Conservation (phyloP, 2,888 invertebrate species). For the Pachliopta kotzebuea region DNA sequence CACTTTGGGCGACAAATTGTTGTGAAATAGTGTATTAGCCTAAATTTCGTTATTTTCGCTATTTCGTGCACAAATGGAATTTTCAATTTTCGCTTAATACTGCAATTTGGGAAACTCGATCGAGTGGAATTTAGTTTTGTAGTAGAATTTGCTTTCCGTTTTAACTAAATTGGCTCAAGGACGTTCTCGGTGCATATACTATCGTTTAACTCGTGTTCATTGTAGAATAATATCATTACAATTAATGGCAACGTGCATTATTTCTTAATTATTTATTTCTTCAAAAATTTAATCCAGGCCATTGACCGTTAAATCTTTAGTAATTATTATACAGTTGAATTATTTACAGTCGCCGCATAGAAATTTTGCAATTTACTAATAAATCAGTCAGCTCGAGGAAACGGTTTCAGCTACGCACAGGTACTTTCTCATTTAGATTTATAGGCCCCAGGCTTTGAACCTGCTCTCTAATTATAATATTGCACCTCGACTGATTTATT, state of each 20-base stretch:
- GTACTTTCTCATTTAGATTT: constrained; percentile 23
- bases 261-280: too few species aligned
- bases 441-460: constrained; percentile 9
- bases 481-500: constrained; percentile 20
- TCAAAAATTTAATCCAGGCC: too few species aligned
- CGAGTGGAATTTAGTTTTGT: background rate
- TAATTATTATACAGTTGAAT: background rate
- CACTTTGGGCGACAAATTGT: constrained; percentile 16
- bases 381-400: constrained; percentile 12
- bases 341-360: background rate
- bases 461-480: constrained; percentile 21
- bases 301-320: too few species aligned
- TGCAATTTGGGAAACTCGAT: constrained; percentile 8
- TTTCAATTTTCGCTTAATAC: constrained; percentile 6
- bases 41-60: constrained; percentile 9
- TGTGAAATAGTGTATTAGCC: constrained; percentile 19
- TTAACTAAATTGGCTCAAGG: constrained; percentile 6
- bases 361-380: constrained; percentile 1
- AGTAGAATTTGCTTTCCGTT: background rate
- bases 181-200: too few species aligned
- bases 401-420: constrained; percentile 10
- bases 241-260: too few species aligned
- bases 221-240: too few species aligned
- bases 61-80: constrained; percentile 7
- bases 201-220: too few species aligned